Evolutionary conservation across 2,888 invertebrate species (phyloP), one percentile per base, ranked within the genome.

Genomic region (Pyrocoelia pectoralis): DNA sequence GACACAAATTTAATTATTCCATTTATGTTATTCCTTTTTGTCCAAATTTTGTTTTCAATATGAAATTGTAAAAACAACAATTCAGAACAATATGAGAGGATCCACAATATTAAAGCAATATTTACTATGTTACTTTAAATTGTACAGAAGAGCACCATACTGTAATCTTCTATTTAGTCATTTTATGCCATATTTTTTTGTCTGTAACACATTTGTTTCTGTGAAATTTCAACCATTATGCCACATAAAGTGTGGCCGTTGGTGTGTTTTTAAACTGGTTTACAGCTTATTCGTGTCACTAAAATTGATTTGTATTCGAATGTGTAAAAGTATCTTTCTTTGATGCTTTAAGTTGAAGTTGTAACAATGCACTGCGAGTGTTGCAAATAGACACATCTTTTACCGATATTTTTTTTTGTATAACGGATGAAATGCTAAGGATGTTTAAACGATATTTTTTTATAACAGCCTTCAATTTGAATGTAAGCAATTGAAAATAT

Each of bases 211-310:
- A 49, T 61, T 55, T 50, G 65, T 65, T 46, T 68, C 67, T 65
- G 70, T 68, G 67, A 57, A 60, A 58, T 68, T 68, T 62, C 67
- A 67, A 60, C n/a, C n/a, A n/a, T n/a, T n/a, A n/a, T n/a, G n/a
- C n/a, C n/a, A n/a, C n/a, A n/a, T n/a, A n/a, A n/a, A n/a, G n/a
- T n/a, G n/a, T n/a, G n/a, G n/a, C n/a, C n/a, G n/a, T n/a, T n/a
- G n/a, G n/a, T n/a, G n/a, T 57, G 62, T 62, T 62, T 38, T 59
- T 38, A 61, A 51, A 56, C 24, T 24, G 24, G 4, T 6, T 24
- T 24, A 6, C 24, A 24, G 24, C 6, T 24, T 24, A 24, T 24
- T 24, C 24, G 4, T 24, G 24, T 24, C 24, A 24, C 24, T 6
- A 24, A 24, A 24, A 24, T 24, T 24, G 3, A 6, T 24, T 24